These are phyloP conservation scores for Acanthosepion lycidas DNA, from an alignment of 2,888 invertebrate genomes.

Conservation along the genomic window DNA sequence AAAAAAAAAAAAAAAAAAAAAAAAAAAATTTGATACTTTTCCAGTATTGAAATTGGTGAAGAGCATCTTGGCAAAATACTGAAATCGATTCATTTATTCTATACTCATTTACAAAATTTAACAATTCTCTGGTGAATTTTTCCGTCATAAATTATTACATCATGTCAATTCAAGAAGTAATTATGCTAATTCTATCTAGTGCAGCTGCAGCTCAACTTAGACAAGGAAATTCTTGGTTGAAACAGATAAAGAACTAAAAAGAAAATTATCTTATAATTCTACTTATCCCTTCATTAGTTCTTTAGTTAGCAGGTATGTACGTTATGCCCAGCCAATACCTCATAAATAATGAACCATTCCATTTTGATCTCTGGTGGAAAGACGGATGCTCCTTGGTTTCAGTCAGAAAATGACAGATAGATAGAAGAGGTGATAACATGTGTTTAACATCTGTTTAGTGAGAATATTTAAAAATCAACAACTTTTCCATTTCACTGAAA, in stretches of 20 bases:
- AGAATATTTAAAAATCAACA: too few relatives aligned
- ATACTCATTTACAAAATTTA: neutral
- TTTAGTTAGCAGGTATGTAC: too few relatives aligned
- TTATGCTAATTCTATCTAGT: neutral
- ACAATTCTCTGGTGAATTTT: neutral
- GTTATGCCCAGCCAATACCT: too few relatives aligned
- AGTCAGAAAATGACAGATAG: neutral
- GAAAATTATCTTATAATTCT: neutral
- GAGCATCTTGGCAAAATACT: neutral
- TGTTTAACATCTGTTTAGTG: too few relatives aligned
- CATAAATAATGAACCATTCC: too few relatives aligned
- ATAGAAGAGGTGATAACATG: neutral
- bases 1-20: neutral
- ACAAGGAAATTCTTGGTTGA: neutral
- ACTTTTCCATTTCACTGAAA: too few relatives aligned
- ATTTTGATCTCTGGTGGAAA: too few relatives aligned
- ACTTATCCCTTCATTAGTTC: too few relatives aligned
- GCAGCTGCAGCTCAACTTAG: neutral
- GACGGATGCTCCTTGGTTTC: too few relatives aligned
- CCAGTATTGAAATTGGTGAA: neutral
- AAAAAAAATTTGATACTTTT: neutral
- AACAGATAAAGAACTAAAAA: neutral
- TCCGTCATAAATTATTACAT: neutral
- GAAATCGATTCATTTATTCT: conserved; percentile 11
- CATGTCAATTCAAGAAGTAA: neutral